Conservation (phyloP, 1,140 invertebrate genomes). For the Popillia japonica region DNA sequence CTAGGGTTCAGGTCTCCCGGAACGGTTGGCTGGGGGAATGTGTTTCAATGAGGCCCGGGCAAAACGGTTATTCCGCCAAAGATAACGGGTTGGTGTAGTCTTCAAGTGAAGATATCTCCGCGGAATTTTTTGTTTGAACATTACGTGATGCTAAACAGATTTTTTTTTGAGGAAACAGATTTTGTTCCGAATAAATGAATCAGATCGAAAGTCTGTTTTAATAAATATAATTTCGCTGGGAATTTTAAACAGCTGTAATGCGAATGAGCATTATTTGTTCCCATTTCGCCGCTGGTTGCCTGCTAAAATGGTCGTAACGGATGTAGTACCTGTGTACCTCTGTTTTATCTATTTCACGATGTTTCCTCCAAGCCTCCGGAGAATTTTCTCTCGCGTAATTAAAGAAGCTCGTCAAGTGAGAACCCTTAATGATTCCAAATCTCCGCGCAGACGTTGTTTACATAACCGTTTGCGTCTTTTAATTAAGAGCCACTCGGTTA, state of each 20-base stretch:
- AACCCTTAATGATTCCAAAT: slow-evolving; percentile 3
- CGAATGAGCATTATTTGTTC: too few species aligned
- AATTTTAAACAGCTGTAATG: too few species aligned
- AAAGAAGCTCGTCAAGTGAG: slow-evolving; percentile 3
- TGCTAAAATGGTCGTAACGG: too few species aligned
- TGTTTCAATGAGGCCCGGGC: neutral
- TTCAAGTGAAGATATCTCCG: neutral
- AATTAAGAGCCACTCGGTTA: neutral
- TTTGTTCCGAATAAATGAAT: too few species aligned
- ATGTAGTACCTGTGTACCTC: too few species aligned
- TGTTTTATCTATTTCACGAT: neutral
- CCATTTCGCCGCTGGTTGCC: too few species aligned
- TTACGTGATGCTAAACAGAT: too few species aligned
- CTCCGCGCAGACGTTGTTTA: neutral
- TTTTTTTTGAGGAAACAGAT: too few species aligned
- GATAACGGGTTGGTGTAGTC: neutral
- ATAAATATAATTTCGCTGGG: too few species aligned
- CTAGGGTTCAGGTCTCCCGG: neutral
- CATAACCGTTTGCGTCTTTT: neutral
- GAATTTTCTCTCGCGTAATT: neutral
- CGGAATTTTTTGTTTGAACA: neutral
- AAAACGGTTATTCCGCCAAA: neutral
- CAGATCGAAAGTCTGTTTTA: too few species aligned
- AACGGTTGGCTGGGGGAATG: neutral
- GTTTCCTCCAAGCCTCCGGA: neutral